Evolutionary conservation across 92 coral and sea anemone species (phyloP).

Genomic region (Bergia sp.): DNA sequence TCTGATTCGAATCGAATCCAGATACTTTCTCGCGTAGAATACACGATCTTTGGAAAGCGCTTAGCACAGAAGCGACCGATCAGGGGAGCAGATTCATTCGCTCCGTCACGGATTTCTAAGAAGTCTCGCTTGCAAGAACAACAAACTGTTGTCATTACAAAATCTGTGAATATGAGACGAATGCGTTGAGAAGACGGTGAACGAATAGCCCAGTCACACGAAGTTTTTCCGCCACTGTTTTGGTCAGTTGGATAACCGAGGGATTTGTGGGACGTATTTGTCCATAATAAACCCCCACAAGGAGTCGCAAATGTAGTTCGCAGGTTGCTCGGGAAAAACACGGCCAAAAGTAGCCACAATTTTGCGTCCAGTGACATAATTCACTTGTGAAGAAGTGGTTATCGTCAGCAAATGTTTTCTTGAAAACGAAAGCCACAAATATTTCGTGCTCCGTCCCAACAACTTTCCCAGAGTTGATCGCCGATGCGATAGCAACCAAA

Average conservation of each 20-base stretch:
- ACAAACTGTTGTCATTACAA: slow-evolving; percentile 83
- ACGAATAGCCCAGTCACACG: slow-evolving; percentile 76
- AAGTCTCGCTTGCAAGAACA: slow-evolving; percentile 89
- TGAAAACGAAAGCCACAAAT: slow-evolving; percentile 5
- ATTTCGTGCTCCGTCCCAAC: neutral
- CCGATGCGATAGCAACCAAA: slow-evolving; percentile 18
- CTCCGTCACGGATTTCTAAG: slow-evolving; percentile 92
- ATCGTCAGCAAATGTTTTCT: neutral
- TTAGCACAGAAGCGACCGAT: slow-evolving; percentile 94
- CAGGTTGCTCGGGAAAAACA: slow-evolving; percentile 17
- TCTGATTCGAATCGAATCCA: slow-evolving; percentile 81
- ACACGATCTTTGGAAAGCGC: slow-evolving; percentile 72
- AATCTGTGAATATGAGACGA: slow-evolving; percentile 76
- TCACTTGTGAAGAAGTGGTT: slow-evolving; percentile 1
- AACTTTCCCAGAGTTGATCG: slow-evolving; percentile 25
- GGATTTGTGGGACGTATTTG: slow-evolving; percentile 46
- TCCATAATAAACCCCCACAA: slow-evolving; percentile 38
- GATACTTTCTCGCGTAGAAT: slow-evolving; percentile 72
- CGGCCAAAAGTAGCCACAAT: slow-evolving; percentile 26
- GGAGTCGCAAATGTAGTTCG: slow-evolving; percentile 4
- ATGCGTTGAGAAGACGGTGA: slow-evolving; percentile 74
- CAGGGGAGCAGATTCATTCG: slow-evolving; percentile 70
- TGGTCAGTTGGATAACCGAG: slow-evolving; percentile 70
- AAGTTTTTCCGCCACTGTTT: slow-evolving; percentile 59
- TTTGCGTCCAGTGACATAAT: slow-evolving; percentile 8